Base-by-base conservation (phyloP, 2,797 vertebrate species). In the Cirrhinus mrigala region DNA sequence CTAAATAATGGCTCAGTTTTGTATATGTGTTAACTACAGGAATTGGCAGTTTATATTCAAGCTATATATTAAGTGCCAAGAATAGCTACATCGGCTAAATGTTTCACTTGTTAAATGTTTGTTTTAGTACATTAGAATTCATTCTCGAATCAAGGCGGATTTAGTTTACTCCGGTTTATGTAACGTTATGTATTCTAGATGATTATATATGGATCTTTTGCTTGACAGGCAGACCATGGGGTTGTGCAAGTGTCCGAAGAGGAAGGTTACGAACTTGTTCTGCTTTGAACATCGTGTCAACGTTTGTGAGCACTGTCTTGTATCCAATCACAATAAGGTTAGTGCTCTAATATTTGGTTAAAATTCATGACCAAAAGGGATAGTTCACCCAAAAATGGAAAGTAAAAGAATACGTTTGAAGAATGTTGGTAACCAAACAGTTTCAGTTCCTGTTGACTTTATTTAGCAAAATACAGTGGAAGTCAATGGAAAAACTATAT, bases 241-340 rank as follows among this genome's bases (percentile, higher is more conserved):
- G 92, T 95, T 98, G 89, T 98, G 97, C 91, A 98, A 98, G 93
- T 98, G 97, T 93, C 97, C 97, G 2, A 98, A 98, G 94, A 96
- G 97, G 91, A 97, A 97, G 87, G 97, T 98, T 83, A 98, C 97
- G 79, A 98, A 97, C 90, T 92, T 98, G 6, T 98, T 98, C 92
- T 98, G 97, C 92, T 98, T 98, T 75, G 97, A 98, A 88, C 97
- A 98, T 86, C 97, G 97, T 0, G 97, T 98, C 12, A 98, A 98
- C 82, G 97, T 98, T 85, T 98, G 97, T 46, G 97, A 98, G 88
- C 96, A 97, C 91, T 98, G 97, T 88, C 95, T 98, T 3, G 97
- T 98, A 82, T 97, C 96, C 91, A 97, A 97, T 91, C 97, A 98
- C 90, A 94, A 95, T 92, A 98, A 98, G 97, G 97, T 98, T 85